Evolutionary conservation across 2,888 invertebrate genomes (phyloP).

Genomic region (Caenorhabditis japonica): DNA sequence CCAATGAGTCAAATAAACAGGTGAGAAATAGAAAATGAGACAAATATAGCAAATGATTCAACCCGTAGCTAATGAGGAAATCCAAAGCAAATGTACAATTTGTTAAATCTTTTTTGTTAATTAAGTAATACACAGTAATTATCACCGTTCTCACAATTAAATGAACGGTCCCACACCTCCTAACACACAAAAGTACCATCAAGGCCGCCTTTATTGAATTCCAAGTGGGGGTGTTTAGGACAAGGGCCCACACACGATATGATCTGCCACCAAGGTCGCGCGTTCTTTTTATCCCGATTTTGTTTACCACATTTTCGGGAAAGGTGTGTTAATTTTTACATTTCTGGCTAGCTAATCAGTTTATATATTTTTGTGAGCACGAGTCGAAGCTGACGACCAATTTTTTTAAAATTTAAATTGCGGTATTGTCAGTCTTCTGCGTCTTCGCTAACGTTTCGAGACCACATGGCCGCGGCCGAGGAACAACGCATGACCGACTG

Average conservation of each 20-base stretch:
- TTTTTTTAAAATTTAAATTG: background rate
- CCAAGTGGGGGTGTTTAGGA: conserved; percentile 46
- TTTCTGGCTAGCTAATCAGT: background rate
- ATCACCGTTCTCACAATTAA: too few species aligned
- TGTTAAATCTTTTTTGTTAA: too few species aligned
- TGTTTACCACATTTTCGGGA: background rate
- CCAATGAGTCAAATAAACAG: too few species aligned
- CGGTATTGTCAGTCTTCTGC: background rate
- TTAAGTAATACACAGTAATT: too few species aligned
- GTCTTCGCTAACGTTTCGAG: background rate
- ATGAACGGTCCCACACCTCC: too few species aligned
- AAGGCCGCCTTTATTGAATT: conserved; percentile 45
- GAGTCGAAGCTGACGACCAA: background rate
- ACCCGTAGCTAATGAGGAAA: too few species aligned
- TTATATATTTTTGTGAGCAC: background rate
- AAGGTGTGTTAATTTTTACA: conserved; percentile 1
- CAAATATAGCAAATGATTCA: too few species aligned
- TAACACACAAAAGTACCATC: conserved; percentile 13
- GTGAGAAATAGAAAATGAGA: too few species aligned
- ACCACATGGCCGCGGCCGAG: too few species aligned
- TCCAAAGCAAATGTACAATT: too few species aligned
- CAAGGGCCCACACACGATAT: conserved; percentile 18
- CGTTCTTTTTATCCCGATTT: background rate
- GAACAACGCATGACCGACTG: too few species aligned
- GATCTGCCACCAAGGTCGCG: conserved; percentile 23